These are phyloP conservation scores for Dione vanillae DNA, from an alignment of 2,888 invertebrate species.

Conservation along the genomic window DNA sequence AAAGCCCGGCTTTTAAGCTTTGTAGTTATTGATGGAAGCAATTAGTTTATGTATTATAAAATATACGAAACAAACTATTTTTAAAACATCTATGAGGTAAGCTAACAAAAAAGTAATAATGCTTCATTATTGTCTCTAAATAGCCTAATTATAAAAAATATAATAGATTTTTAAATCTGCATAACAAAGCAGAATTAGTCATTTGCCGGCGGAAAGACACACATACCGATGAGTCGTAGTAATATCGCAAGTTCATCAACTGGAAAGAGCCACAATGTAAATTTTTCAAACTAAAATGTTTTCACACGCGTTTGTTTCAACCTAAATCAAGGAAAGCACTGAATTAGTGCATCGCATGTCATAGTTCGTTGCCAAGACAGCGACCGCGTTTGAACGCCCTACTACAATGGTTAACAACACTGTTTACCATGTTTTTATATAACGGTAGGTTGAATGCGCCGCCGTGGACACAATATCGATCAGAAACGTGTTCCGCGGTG, in stretches of 20 bases:
- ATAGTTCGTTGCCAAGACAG: conserved; percentile 64
- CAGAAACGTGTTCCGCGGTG: conserved; percentile 58
- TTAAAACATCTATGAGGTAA: conserved; percentile 5
- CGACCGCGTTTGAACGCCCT: conserved; percentile 60
- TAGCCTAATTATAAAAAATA: neutral
- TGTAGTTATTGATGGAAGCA: conserved; percentile 26
- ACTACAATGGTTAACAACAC: conserved; percentile 46
- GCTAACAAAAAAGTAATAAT: conserved; percentile 1
- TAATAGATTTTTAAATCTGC: conserved; percentile 7
- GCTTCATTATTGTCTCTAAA: neutral
- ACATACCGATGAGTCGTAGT: conserved; percentile 79
- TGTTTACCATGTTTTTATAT: conserved; percentile 54
- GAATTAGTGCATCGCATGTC: conserved; percentile 59
- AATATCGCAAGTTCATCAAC: conserved; percentile 77
- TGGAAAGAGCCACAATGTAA: conserved; percentile 38
- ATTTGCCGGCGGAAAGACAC: conserved; percentile 26
- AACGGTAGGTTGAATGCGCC: conserved; percentile 69
- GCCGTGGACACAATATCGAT: conserved; percentile 76
- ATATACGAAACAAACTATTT: neutral
- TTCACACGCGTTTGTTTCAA: conserved; percentile 27
- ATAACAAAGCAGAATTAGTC: conserved; percentile 30
- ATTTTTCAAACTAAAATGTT: conserved; percentile 13
- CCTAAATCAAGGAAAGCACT: conserved; percentile 47
- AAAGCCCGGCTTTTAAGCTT: conserved; percentile 31
- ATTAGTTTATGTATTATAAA: conserved; percentile 1